Percentiles rank a stretch among this genome's conserved stretches.
Evolutionary conservation across 2,888 invertebrate species (phyloP).

Genomic region (Ormyrus labotus): DNA sequence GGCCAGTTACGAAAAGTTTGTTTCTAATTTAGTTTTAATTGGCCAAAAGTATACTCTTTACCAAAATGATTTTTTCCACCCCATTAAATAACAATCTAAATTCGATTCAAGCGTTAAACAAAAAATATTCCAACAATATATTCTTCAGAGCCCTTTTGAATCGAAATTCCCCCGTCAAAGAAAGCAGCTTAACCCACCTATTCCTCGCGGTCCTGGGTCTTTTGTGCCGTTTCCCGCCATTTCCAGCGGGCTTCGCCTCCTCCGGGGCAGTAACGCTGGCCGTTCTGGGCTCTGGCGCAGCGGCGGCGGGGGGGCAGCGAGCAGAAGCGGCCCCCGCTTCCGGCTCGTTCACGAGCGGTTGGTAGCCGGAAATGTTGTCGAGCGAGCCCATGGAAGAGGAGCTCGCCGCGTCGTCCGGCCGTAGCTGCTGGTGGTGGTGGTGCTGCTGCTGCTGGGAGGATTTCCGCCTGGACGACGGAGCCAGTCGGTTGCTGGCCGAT

Average conservation of each 20-base stretch:
- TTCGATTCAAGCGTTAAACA: too few species aligned
- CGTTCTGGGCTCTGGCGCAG: background rate
- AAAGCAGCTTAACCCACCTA: slow-evolving; percentile 26
- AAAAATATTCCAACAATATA: too few species aligned
- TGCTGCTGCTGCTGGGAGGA: slow-evolving; percentile 43
- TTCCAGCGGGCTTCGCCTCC: slow-evolving; percentile 37
- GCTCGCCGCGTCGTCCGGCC: slow-evolving; percentile 57
- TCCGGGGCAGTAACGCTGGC: background rate
- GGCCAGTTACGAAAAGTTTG: too few species aligned
- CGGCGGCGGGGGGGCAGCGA: background rate
- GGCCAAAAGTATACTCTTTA: too few species aligned
- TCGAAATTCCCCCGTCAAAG: background rate
- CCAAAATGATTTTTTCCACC: too few species aligned
- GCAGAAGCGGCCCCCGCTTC: slow-evolving; percentile 60
- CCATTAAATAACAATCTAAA: too few species aligned
- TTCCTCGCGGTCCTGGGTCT: slow-evolving; percentile 49
- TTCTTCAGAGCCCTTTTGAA: too few species aligned
- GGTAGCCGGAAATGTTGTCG: slow-evolving; percentile 65
- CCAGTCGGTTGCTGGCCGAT: slow-evolving; percentile 68
- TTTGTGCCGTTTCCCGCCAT: slow-evolving; percentile 56
- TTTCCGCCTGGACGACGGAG: slow-evolving; percentile 55
- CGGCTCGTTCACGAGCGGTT: slow-evolving; percentile 63
- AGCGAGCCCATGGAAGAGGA: slow-evolving; percentile 65
- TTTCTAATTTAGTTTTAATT: too few species aligned
- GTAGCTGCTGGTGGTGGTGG: slow-evolving; percentile 10